Conservation (phyloP, 2,888 invertebrate genomes). For the Hyalella azteca region DNA sequence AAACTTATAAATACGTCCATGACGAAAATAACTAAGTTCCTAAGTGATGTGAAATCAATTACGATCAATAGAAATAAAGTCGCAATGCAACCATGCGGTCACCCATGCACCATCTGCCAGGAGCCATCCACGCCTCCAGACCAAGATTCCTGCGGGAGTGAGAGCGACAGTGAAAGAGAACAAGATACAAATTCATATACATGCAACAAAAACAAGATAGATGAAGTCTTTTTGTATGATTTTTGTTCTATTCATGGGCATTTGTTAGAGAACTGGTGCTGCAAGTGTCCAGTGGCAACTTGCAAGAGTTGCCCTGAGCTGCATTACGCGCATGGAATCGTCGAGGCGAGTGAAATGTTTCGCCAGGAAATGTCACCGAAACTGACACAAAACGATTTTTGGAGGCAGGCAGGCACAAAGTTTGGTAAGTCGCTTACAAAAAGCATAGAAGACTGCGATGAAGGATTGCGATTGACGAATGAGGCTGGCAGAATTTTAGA, state of each 20-base stretch:
- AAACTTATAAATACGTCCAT: too few species aligned
- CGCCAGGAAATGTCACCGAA: neutral
- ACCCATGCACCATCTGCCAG: too few species aligned
- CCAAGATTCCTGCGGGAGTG: too few species aligned
- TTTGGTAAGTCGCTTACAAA: too few species aligned
- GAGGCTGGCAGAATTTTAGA: neutral
- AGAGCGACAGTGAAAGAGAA: too few species aligned
- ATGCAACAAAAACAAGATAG: neutral
- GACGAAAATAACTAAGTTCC: too few species aligned
- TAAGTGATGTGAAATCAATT: too few species aligned
- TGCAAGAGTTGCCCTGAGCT: neutral
- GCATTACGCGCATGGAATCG: neutral
- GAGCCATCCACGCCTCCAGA: too few species aligned
- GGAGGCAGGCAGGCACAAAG: neutral
- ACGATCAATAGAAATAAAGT: too few species aligned
- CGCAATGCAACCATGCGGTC: too few species aligned
- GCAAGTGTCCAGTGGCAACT: neutral
- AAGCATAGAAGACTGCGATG: neutral
- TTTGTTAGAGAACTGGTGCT: neutral
- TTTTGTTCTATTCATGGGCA: neutral
- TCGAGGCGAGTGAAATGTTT: neutral
- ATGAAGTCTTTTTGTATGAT: neutral
- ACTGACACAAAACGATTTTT: neutral
- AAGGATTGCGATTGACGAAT: neutral
- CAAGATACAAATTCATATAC: too few species aligned